Conservation (phyloP, 2,888 invertebrate genomes). For the Polietes domitor region DNA sequence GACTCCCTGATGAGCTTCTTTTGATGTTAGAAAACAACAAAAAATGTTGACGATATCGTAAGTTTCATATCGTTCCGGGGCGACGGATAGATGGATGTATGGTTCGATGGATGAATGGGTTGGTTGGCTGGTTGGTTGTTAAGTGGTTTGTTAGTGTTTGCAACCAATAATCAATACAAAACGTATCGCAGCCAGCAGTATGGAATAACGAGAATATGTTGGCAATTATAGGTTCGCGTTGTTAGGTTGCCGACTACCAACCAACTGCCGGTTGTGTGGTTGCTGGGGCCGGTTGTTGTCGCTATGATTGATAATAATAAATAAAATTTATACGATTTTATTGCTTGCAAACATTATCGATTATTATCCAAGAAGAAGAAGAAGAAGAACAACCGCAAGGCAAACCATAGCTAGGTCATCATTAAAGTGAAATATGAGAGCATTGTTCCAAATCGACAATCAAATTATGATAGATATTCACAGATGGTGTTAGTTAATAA, state of each 20-base stretch:
- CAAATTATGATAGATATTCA: too few species aligned
- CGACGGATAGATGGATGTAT: neutral
- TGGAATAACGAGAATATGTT: neutral
- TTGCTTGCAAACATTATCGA: neutral
- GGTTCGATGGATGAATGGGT: neutral
- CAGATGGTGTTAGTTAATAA: too few species aligned
- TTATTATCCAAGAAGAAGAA: neutral
- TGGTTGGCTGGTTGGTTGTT: neutral
- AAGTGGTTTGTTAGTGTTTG: conserved; percentile 3
- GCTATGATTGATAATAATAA: conserved; percentile 5
- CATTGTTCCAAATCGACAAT: neutral
- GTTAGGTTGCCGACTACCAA: too few species aligned
- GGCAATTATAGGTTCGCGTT: conserved; percentile 30
- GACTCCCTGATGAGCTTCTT: neutral
- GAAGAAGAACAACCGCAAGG: neutral
- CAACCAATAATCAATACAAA: conserved; percentile 23
- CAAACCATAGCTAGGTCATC: neutral
- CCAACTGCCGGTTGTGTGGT: too few species aligned
- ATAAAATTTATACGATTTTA: conserved; percentile 17
- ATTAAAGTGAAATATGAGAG: neutral
- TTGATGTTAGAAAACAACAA: neutral
- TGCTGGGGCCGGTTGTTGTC: neutral
- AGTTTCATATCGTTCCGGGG: neutral
- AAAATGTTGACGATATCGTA: neutral
- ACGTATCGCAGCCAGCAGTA: neutral